phyloP scores from a whole-genome alignment of 2,113 vertebrate species.

The Halichoeres trimaculatus region DNA sequence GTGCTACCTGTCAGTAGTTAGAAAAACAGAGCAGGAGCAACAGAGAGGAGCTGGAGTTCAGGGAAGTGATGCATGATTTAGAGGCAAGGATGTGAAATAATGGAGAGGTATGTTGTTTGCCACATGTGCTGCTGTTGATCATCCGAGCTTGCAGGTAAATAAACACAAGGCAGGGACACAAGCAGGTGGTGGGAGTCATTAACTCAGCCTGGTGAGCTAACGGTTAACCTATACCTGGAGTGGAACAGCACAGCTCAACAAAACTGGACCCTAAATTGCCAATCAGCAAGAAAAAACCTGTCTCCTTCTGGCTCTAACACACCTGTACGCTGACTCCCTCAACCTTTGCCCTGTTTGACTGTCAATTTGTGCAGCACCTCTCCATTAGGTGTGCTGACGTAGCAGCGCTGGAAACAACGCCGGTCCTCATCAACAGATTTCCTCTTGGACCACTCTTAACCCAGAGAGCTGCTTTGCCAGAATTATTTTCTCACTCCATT shows the following conservation, averaged over 20 bases:
- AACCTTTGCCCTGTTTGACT: conserved; percentile 41
- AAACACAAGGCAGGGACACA: conserved; percentile 8
- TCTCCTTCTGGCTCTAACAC: conserved; percentile 5
- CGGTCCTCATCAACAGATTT: conserved; percentile 51
- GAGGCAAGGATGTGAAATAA: conserved; percentile 10
- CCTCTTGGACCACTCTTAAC: conserved; percentile 40
- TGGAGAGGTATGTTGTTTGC: conserved; percentile 4
- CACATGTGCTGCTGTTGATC: neutral
- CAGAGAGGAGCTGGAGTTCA: conserved; percentile 1
- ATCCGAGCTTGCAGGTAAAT: neutral
- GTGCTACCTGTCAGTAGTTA: conserved; percentile 70
- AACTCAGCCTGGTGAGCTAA: conserved; percentile 21
- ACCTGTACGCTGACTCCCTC: conserved; percentile 33
- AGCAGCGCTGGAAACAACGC: conserved; percentile 32
- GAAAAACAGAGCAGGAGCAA: neutral
- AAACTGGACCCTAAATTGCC: conserved; percentile 56
- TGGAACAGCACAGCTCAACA: conserved; percentile 42
- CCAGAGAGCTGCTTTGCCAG: conserved; percentile 28
- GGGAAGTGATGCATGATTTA: conserved; percentile 23
- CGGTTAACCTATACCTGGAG: neutral
- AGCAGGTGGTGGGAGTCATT: conserved; percentile 28
- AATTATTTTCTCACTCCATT: conserved; percentile 60
- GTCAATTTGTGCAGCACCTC: conserved; percentile 54
- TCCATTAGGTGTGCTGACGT: conserved; percentile 65
- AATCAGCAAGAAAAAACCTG: conserved; percentile 53